A percentile compares a stretch with the other conserved stretches of the same genome.
Conservation (phyloP, 2,113 vertebrate species). For the Perca flavescens region DNA sequence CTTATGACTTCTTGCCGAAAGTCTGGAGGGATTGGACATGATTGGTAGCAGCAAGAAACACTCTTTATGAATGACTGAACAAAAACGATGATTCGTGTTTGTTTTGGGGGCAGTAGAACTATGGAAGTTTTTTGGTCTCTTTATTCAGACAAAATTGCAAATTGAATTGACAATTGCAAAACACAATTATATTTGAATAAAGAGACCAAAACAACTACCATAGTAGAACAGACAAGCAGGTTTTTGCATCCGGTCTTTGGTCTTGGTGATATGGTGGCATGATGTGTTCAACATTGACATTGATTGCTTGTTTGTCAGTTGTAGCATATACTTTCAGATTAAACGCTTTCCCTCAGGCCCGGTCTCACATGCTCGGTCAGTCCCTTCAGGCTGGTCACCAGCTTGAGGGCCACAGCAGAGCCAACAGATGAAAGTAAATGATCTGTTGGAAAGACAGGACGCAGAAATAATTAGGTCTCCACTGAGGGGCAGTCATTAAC, state of each 20-base stretch:
- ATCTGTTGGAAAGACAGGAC: conserved; percentile 48
- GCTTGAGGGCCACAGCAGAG: conserved; percentile 22
- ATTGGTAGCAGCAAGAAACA: conserved; percentile 12
- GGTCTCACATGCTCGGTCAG: conserved; percentile 11
- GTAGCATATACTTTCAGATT: conserved; percentile 17
- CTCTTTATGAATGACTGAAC: conserved; percentile 17
- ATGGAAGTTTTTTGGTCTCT: no score
- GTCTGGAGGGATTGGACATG: conserved; percentile 32
- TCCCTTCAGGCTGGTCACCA: conserved; percentile 29
- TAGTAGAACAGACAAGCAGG: background rate
- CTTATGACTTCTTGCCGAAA: conserved; percentile 36
- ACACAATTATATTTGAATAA: no score
- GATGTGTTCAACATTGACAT: conserved; percentile 1
- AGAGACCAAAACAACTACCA: no score
- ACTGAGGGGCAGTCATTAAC: conserved; percentile 57
- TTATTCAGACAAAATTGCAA: no score
- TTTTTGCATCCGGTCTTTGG: conserved; percentile 8
- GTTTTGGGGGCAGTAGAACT: background rate
- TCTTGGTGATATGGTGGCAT: background rate
- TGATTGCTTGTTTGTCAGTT: conserved; percentile 14
- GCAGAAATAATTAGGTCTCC: conserved; percentile 67
- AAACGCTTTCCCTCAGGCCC: background rate
- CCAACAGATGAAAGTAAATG: conserved; percentile 60
- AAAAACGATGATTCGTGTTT: conserved; percentile 8
- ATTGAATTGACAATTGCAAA: no score